A percentile compares a stretch with the other conserved stretches of the same genome.
phyloP scores from a whole-genome alignment of 2,797 vertebrate species.

The Spinibarbus caldwelli region DNA sequence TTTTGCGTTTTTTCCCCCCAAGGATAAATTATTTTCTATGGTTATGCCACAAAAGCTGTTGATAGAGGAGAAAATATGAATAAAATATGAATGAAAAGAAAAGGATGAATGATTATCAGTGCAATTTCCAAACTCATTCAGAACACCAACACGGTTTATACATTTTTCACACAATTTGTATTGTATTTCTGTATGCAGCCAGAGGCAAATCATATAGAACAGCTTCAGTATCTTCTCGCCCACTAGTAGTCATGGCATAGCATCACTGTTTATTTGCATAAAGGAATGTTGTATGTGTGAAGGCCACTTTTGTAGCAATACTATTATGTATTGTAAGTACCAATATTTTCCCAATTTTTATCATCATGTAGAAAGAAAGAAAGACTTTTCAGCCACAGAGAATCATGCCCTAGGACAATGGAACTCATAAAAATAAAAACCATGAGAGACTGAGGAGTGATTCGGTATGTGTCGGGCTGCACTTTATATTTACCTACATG shows the following conservation, averaged over 20 bases:
- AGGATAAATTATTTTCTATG: not conserved
- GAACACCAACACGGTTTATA: not conserved
- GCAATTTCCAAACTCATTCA: not conserved
- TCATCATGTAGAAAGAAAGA: too few species aligned
- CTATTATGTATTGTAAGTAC: not conserved
- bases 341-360: too few species aligned
- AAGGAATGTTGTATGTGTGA: not conserved
- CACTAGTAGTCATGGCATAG: not conserved
- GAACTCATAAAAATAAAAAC: not conserved
- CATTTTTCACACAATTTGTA: not conserved
- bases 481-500: conserved; percentile 46
- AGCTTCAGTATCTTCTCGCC: not conserved
- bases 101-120: not conserved
- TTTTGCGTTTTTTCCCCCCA: not conserved
- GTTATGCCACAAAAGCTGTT: not conserved
- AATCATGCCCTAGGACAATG: too few species aligned
- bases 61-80: not conserved
- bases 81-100: not conserved
- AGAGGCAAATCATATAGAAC: conserved; percentile 3
- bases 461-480: conserved; percentile 49
- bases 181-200: not conserved
- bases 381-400: not conserved
- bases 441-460: conserved; percentile 50
- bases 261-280: not conserved
- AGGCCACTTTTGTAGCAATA: not conserved